A percentile compares a stretch with the other conserved stretches of the same genome.
Conservation (phyloP, 2,888 invertebrate genomes). For the Lydus trimaculatus region DNA sequence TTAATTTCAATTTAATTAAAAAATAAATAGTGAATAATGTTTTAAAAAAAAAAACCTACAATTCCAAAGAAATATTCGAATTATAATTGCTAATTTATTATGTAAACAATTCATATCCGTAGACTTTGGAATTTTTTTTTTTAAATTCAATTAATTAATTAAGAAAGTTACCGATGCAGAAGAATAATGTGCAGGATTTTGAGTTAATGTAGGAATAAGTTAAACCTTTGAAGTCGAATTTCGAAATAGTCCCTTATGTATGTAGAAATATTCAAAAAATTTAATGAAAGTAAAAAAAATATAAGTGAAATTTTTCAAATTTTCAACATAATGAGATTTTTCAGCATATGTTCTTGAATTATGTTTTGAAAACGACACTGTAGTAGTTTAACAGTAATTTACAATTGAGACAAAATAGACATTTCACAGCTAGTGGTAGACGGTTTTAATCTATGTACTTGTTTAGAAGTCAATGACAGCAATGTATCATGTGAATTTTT, state of each 20-base stretch:
- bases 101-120: neutral
- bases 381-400: too few relatives aligned
- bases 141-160: too few relatives aligned
- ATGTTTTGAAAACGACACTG: too few relatives aligned
- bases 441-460: neutral
- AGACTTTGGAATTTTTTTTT: neutral
- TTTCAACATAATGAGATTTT: too few relatives aligned
- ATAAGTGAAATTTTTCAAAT: too few relatives aligned
- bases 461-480: neutral
- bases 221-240: too few relatives aligned
- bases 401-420: neutral
- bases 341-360: too few relatives aligned
- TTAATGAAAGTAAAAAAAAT: too few relatives aligned
- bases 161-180: neutral
- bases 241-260: too few relatives aligned
- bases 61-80: neutral
- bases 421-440: neutral
- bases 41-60: neutral
- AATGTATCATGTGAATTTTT: neutral
- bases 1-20: too few relatives aligned
- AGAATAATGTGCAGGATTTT: neutral
- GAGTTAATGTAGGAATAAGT: too few relatives aligned
- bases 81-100: neutral
- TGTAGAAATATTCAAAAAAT: too few relatives aligned
- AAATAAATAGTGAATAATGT: neutral